Conservation (phyloP, 2,888 invertebrate genomes). For the Lycocerus yunnanus region DNA sequence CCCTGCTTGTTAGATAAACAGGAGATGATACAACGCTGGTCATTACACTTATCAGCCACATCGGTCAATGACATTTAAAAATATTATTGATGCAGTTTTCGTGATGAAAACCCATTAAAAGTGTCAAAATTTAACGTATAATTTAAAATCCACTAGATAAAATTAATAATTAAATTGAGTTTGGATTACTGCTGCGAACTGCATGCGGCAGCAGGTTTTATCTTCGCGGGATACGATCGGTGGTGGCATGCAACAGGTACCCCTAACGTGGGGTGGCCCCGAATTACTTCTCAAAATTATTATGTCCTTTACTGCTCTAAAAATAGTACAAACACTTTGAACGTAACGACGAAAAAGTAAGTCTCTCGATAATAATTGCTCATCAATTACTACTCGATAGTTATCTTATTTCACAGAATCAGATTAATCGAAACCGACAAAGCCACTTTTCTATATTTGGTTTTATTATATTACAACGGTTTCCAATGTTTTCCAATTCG, state of each 20-base stretch:
- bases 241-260: conserved; percentile 35
- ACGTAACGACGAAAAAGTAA: neutral
- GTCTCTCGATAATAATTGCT: conserved; percentile 31
- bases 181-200: conserved; percentile 31
- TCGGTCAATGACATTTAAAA: neutral
- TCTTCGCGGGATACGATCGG: conserved; percentile 31
- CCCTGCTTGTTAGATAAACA: conserved; percentile 22
- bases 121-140: conserved; percentile 11
- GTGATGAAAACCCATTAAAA: neutral
- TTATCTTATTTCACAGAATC: conserved; percentile 39
- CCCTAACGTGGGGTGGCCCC: conserved; percentile 26
- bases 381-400: conserved; percentile 37
- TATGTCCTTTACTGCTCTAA: conserved; percentile 26
- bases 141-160: conserved; percentile 31
- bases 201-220: conserved; percentile 32
- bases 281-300: conserved; percentile 29
- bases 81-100: conserved; percentile 4
- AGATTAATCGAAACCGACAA: conserved; percentile 29
- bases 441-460: conserved; percentile 26
- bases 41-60: neutral
- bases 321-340: conserved; percentile 3
- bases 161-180: conserved; percentile 32
- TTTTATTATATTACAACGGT: conserved; percentile 23
- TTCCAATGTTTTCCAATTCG: conserved; percentile 24
- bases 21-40: conserved; percentile 2